Base-by-base conservation (phyloP, 2,888 invertebrate species). In the Drosophila anceps region DNA sequence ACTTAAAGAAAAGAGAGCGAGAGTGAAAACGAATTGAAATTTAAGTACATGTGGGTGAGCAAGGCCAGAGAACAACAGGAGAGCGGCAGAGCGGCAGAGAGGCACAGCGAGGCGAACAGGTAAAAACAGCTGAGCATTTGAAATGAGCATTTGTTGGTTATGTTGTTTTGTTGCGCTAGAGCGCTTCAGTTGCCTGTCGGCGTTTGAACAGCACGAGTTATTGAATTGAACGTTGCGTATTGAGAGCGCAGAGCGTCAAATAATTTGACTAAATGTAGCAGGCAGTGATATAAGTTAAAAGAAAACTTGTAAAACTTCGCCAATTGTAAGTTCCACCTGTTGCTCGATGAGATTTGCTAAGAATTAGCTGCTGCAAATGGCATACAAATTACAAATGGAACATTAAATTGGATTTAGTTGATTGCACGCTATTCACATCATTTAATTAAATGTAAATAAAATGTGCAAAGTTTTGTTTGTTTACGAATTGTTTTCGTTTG, bases 81-180 rank as follows among this genome's bases (percentile, higher is more conserved):
- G 18, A 33, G 46, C 24, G 1, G 7, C 1, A 33, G 48, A 51
- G 44, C 10, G 15, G 8, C 20, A 44, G 63, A 50, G 64, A 35
- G 54, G 4, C 18, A 27, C 39, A 18, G 57, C 37, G 53, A 4
- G 37, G 39, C 48, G 43, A 37, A 18, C 51, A 64, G 71, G 73
- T 39, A 59, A 84, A 68, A 87, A 70, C 84, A 87, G 82, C 79
- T 82, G 84, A 74, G 74, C 43, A 59, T 15, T 50, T 35, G 53
- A 20, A 20, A 62, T 59, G 50, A 51, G 31, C 33, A 67, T 50
- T 66, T 67, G 20, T 63, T 43, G 50, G 43, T 53, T 64, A 61
- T 63, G 69, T 61, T 77, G 39, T 64, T 74, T 73, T 57, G 51
- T 43, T 46, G 24, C 3, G 37, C 9, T 13, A 20, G 4, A 10